Percentiles rank a stretch among this genome's conserved stretches.
Evolutionary conservation across 2,888 invertebrate species (phyloP).

Genomic region (Hypsopygia costalis): DNA sequence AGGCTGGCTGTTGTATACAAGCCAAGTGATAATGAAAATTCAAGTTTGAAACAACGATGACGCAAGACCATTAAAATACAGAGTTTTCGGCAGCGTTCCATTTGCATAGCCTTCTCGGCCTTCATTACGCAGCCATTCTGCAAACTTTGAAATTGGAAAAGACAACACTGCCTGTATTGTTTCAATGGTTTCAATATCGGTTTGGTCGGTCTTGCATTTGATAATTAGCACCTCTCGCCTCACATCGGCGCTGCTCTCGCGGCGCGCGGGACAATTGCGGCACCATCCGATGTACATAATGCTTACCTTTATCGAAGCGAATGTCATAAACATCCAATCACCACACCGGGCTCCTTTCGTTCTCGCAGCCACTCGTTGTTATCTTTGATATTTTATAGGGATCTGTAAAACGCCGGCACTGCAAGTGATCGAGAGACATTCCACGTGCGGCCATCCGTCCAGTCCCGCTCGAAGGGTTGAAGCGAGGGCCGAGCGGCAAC

Average conservation of each 20-base stretch:
- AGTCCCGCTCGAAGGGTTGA: conserved; percentile 27
- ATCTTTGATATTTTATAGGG: conserved; percentile 79
- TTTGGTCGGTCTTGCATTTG: conserved; percentile 73
- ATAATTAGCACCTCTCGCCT: conserved; percentile 75
- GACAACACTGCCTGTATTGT: conserved; percentile 74
- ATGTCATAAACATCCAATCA: conserved; percentile 75
- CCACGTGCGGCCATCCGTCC: conserved; percentile 44
- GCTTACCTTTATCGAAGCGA: conserved; percentile 65
- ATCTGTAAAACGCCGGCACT: conserved; percentile 76
- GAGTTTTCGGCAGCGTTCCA: conserved; percentile 76
- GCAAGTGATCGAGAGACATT: conserved; percentile 73
- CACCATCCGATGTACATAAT: conserved; percentile 31
- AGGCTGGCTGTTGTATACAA: conserved; percentile 74
- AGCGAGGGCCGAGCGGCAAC: conserved; percentile 39
- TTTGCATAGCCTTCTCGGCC: conserved; percentile 74
- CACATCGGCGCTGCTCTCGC: conserved; percentile 32
- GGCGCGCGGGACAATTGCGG: conserved; percentile 45
- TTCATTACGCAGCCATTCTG: conserved; percentile 77
- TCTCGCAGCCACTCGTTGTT: conserved; percentile 68
- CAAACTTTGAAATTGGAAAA: conserved; percentile 78
- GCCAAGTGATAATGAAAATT: conserved; percentile 79
- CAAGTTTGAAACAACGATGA: conserved; percentile 77
- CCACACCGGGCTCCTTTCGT: conserved; percentile 51
- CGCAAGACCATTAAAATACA: conserved; percentile 79
- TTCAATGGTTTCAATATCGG: conserved; percentile 78